These are phyloP conservation scores for Borostomias antarcticus DNA, from an alignment of 2,797 vertebrate species.

Conservation along the genomic window DNA sequence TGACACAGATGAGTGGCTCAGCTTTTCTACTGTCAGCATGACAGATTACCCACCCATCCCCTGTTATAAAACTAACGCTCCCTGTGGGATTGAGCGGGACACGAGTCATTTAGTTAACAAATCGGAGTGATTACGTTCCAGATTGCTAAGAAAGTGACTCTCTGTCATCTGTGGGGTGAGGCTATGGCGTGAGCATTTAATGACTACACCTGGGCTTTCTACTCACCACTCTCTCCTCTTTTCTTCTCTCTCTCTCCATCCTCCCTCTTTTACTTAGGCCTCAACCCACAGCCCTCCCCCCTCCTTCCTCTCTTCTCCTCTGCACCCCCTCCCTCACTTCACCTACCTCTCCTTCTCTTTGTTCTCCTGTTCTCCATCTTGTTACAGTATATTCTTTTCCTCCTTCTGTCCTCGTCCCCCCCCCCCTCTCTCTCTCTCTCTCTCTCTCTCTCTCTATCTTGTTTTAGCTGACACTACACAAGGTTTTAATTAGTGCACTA, in stretches of 20 bases:
- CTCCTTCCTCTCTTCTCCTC: background rate
- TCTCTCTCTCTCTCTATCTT: conserved; percentile 18
- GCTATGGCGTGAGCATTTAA: conserved; percentile 34
- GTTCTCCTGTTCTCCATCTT: background rate
- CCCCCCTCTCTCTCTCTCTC: background rate
- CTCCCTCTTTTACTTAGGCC: too few species aligned
- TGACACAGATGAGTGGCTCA: background rate
- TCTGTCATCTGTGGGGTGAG: conserved; percentile 55
- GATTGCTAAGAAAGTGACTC: conserved; percentile 66
- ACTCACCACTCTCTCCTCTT: background rate
- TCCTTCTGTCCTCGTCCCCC: background rate
- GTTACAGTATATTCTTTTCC: too few species aligned
- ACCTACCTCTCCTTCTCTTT: conserved; percentile 5
- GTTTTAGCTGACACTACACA: conserved; percentile 52
- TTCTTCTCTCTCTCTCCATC: background rate
- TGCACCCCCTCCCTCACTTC: conserved; percentile 11
- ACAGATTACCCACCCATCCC: conserved; percentile 46
- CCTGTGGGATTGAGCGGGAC: conserved; percentile 51
- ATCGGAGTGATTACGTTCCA: conserved; percentile 67
- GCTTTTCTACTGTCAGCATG: conserved; percentile 44
- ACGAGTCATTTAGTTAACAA: conserved; percentile 71
- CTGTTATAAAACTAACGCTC: conserved; percentile 51
- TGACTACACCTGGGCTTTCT: background rate
- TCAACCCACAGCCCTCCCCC: too few species aligned
- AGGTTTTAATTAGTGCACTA: conserved; percentile 46